Evolutionary conservation across 2,888 invertebrate species (phyloP).

Genomic region (Nebria salina): DNA sequence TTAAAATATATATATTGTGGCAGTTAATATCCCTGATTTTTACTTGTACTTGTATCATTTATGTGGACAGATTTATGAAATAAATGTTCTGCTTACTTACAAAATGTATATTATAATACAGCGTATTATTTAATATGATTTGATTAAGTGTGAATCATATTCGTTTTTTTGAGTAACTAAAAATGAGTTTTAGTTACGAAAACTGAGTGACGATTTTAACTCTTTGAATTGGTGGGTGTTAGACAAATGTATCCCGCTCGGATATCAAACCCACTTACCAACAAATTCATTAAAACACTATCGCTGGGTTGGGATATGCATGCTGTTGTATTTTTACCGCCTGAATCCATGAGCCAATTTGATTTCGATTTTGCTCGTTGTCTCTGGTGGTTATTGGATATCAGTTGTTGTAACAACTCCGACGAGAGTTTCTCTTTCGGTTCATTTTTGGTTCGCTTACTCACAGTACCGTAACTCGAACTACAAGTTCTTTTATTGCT

Average conservation of each 20-base stretch:
- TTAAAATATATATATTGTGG: conserved; percentile 23
- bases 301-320: conserved; percentile 69
- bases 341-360: conserved; percentile 59
- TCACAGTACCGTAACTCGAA: conserved; percentile 55
- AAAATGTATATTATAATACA: too few species aligned
- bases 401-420: conserved; percentile 70
- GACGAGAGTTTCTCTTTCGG: conserved; percentile 62
- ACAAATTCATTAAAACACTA: conserved; percentile 92
- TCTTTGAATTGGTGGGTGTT: conserved; percentile 67
- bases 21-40: conserved; percentile 39
- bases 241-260: conserved; percentile 91
- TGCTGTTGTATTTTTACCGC: conserved; percentile 58
- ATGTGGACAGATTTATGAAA: background rate
- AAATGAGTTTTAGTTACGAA: too few species aligned
- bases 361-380: conserved; percentile 58
- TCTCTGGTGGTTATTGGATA: conserved; percentile 62
- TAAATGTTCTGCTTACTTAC: background rate
- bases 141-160: background rate
- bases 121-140: too few species aligned
- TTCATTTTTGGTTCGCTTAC: conserved; percentile 55
- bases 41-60: conserved; percentile 32
- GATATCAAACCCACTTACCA: conserved; percentile 95
- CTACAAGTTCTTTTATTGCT: conserved; percentile 53
- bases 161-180: background rate
- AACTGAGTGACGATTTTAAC: conserved; percentile 51